Conservation (phyloP, 2,888 invertebrate species). For the Mesorhabditis spiculigera region DNA sequence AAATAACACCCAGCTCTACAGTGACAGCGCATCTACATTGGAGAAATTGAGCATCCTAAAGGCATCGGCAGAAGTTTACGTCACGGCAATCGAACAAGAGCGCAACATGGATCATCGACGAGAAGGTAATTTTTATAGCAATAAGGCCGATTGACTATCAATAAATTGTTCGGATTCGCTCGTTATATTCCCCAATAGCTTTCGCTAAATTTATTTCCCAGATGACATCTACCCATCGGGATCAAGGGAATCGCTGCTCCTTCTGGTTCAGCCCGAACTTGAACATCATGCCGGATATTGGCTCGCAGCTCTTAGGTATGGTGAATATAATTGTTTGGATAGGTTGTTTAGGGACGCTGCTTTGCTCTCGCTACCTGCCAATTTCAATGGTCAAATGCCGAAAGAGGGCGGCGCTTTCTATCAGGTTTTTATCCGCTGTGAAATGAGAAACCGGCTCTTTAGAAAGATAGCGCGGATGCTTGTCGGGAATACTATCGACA, state of each 20-base stretch:
- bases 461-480: conserved; percentile 78
- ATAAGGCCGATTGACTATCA: not conserved
- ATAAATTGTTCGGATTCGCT: no score
- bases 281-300: conserved; percentile 87
- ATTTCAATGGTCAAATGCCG: conserved; percentile 88
- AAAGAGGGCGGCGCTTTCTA: conserved; percentile 96
- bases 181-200: no score
- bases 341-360: conserved; percentile 75
- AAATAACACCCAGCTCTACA: conserved; percentile 54
- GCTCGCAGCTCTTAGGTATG: conserved; percentile 64
- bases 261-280: conserved; percentile 88
- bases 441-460: not conserved
- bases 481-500: conserved; percentile 78
- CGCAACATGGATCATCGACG: conserved; percentile 9
- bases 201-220: not conserved
- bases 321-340: no score
- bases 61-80: conserved; percentile 94
- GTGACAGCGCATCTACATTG: conserved; percentile 88
- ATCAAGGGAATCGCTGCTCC: conserved; percentile 67
- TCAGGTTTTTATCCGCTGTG: conserved; percentile 68
- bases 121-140: conserved; percentile 10
- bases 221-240: conserved; percentile 4
- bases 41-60: conserved; percentile 94
- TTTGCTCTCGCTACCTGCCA: conserved; percentile 64
- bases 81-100: conserved; percentile 76